Evolutionary conservation across 2,113 vertebrate species (phyloP).

Genomic region (Porphyrio hochstetteri): DNA sequence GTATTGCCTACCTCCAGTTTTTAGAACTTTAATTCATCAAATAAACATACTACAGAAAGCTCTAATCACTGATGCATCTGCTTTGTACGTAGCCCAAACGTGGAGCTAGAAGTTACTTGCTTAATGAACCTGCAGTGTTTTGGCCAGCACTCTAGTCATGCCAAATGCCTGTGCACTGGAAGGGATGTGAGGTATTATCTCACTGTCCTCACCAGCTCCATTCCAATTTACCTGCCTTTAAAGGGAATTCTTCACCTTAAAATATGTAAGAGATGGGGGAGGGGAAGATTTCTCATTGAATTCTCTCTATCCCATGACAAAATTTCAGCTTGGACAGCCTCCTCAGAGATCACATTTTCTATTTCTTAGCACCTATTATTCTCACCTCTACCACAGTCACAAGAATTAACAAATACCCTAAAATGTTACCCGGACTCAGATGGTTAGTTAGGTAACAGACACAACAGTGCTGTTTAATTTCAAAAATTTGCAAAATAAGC

Average conservation of each 20-base stretch:
- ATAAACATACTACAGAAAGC: background rate
- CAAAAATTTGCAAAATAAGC: background rate
- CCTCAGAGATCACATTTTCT: background rate
- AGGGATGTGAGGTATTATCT: background rate
- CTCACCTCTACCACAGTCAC: background rate
- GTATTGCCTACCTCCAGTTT: background rate
- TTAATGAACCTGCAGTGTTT: background rate
- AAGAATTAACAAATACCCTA: background rate
- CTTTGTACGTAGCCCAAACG: background rate
- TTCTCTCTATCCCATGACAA: background rate
- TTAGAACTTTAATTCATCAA: background rate
- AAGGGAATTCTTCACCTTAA: background rate
- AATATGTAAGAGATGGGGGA: background rate
- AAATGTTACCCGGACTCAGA: background rate
- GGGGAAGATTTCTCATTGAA: background rate
- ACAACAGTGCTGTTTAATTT: background rate
- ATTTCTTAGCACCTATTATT: background rate
- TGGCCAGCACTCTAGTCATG: background rate
- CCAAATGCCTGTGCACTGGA: background rate
- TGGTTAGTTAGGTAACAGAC: background rate
- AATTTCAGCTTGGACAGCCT: background rate
- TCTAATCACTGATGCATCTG: background rate
- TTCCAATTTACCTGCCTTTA: background rate
- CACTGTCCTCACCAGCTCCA: background rate
- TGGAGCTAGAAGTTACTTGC: background rate